These are phyloP conservation scores for Polymixis flavicincta DNA, from an alignment of 2,888 invertebrate species.

Conservation along the genomic window DNA sequence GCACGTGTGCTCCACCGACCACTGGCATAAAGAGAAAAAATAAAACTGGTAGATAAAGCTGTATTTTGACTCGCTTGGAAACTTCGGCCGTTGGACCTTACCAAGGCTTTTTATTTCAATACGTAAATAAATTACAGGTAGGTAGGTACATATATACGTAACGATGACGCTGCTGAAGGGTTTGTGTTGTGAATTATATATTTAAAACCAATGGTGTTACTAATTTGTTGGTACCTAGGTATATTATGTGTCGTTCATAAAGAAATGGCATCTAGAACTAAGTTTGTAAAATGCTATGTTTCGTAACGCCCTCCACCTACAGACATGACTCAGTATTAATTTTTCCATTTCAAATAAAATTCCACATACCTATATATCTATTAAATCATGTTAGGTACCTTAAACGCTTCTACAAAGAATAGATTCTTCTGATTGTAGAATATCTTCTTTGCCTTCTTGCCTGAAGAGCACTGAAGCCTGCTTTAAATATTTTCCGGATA, in stretches of 20 bases:
- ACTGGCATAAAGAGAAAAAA: constrained; percentile 62
- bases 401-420: not conserved
- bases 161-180: not conserved
- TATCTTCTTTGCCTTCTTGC: not conserved
- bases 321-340: constrained; percentile 32
- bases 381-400: not conserved
- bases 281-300: constrained; percentile 7
- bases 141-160: not conserved
- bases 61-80: constrained; percentile 62
- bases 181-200: not conserved
- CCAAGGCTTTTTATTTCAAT: constrained; percentile 47
- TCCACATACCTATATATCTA: not conserved
- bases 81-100: constrained; percentile 42
- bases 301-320: constrained; percentile 27
- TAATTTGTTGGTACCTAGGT: not conserved
- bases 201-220: not conserved
- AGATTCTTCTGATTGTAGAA: not conserved
- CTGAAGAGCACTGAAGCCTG: not conserved
- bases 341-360: constrained; percentile 30
- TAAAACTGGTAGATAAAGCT: constrained; percentile 65
- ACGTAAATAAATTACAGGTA: constrained; percentile 21
- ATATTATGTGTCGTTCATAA: not conserved
- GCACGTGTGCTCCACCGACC: constrained; percentile 69
- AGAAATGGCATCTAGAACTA: constrained; percentile 5
- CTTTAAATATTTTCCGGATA: too few species aligned